Conservation (phyloP, 2,888 invertebrate genomes). For the Chironomus riparius region DNA sequence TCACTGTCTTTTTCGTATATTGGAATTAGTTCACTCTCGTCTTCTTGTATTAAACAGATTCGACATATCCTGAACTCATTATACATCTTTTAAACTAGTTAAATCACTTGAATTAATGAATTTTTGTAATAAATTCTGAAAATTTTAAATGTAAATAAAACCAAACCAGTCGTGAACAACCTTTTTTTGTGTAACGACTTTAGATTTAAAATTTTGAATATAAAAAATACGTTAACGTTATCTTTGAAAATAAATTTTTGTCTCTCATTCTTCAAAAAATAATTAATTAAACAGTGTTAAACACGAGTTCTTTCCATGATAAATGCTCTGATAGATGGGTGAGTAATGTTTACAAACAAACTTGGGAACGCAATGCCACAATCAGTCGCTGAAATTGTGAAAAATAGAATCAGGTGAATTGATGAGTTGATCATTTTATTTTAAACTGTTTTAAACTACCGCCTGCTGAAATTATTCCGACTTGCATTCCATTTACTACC, state of each 20-base stretch:
- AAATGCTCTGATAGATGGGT: conserved; percentile 5
- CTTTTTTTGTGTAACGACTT: too few species aligned
- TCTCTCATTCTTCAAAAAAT: too few species aligned
- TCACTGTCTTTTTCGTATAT: not conserved
- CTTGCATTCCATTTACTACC: conserved; percentile 1
- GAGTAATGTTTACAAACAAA: conserved; percentile 11
- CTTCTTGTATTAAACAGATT: not conserved
- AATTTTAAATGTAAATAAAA: too few species aligned
- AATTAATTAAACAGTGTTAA: not conserved
- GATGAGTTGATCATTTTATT: not conserved
- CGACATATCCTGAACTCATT: not conserved
- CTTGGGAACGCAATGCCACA: conserved; percentile 17
- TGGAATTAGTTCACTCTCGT: not conserved
- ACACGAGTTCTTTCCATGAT: conserved; percentile 11
- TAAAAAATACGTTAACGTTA: not conserved
- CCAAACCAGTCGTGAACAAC: too few species aligned
- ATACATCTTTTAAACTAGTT: not conserved
- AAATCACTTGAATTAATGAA: too few species aligned
- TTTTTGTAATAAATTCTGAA: too few species aligned
- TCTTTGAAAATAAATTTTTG: not conserved
- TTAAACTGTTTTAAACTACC: not conserved
- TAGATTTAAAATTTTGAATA: not conserved
- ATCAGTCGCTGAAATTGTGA: not conserved
- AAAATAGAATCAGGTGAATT: not conserved
- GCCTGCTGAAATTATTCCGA: conserved; percentile 5